phyloP scores from a whole-genome alignment of 2,888 invertebrate species.

The Ceraclea dissimilis region DNA sequence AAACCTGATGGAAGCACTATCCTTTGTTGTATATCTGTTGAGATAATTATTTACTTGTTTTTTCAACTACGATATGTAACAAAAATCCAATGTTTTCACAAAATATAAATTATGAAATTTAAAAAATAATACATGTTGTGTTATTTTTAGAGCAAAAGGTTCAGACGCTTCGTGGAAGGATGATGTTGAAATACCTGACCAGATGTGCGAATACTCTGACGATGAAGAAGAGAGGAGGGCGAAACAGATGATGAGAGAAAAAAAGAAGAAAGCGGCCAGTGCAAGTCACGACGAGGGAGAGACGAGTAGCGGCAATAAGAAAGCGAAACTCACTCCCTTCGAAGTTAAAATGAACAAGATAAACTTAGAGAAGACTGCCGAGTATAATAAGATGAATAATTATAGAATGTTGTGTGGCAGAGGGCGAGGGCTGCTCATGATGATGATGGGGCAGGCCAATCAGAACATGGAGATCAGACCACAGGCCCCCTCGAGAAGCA shows the following conservation, averaged over 20 bases:
- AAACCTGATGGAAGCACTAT: no score
- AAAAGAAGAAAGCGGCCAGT: slow-evolving; percentile 29
- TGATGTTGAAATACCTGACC: slow-evolving; percentile 70
- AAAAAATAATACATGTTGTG: no score
- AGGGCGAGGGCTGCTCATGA: slow-evolving; percentile 3
- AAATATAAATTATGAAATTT: no score
- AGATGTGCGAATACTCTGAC: slow-evolving; percentile 74
- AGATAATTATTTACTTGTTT: no score
- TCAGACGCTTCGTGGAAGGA: slow-evolving; percentile 85
- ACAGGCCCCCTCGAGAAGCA: not conserved
- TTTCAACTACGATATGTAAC: no score
- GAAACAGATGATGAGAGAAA: slow-evolving; percentile 36
- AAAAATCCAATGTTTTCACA: no score
- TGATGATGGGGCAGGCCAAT: not conserved
- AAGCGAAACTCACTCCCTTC: slow-evolving; percentile 30
- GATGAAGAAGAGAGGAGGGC: slow-evolving; percentile 73
- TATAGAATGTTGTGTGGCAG: slow-evolving; percentile 1
- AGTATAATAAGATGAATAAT: slow-evolving; percentile 34
- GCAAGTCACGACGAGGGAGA: slow-evolving; percentile 31
- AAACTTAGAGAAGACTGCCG: slow-evolving; percentile 39
- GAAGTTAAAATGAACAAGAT: slow-evolving; percentile 36
- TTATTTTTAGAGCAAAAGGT: slow-evolving; percentile 64
- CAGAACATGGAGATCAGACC: not conserved
- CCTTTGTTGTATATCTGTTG: no score
- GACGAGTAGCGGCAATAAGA: slow-evolving; percentile 28